Conservation (phyloP, 2,888 invertebrate species). For the Invenusta paracnida region DNA sequence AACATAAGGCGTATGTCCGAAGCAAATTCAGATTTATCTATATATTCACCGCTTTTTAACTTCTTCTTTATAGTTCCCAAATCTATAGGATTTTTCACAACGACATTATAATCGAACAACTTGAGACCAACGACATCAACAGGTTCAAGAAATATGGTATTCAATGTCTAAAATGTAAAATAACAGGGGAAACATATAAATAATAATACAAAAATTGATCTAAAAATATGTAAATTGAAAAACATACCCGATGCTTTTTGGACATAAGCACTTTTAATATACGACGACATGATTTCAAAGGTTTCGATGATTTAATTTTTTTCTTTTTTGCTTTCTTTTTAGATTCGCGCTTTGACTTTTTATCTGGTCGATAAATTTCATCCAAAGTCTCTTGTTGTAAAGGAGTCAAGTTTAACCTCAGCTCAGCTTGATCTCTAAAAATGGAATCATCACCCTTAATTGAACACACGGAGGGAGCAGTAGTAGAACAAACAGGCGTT, state of each 20-base stretch:
- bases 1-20: constrained; percentile 89
- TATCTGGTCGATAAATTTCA: background rate
- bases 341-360: background rate
- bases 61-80: constrained; percentile 79
- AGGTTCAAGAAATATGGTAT: constrained; percentile 95
- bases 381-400: background rate
- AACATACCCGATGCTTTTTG: background rate
- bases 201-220: background rate
- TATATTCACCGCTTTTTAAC: constrained; percentile 90
- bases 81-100: constrained; percentile 99
- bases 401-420: background rate
- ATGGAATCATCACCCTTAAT: too few species aligned
- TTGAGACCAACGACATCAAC: constrained; percentile 94
- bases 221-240: background rate
- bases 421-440: too few species aligned
- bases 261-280: background rate
- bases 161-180: constrained; percentile 9
- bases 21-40: constrained; percentile 85
- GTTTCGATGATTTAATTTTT: background rate
- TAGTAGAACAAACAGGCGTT: too few species aligned
- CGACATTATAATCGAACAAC: constrained; percentile 94
- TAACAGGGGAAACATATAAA: background rate
- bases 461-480: too few species aligned
- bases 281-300: background rate
- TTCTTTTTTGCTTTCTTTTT: constrained; percentile 5